Evolutionary conservation across 2,797 vertebrate genomes (phyloP).

Genomic region (Galago senegalensis): DNA sequence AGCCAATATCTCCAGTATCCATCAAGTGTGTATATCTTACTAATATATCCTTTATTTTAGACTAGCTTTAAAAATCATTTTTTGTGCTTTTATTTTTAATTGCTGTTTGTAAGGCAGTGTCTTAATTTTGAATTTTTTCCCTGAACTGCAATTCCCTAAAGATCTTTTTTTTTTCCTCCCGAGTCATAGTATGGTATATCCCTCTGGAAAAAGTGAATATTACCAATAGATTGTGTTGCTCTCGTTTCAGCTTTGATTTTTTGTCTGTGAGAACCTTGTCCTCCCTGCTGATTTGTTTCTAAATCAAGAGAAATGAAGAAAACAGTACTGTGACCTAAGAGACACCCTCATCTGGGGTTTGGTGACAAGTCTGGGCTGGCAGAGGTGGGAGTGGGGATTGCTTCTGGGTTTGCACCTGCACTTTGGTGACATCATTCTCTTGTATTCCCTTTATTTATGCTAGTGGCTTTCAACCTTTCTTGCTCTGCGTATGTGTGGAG

Average conservation of each 20-base stretch:
- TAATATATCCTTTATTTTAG: conserved; percentile 14
- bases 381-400: neutral
- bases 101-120: neutral
- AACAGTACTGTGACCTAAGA: conserved; percentile 67
- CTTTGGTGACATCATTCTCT: conserved; percentile 79
- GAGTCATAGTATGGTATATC: neutral
- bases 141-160: neutral
- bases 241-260: conserved; percentile 81
- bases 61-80: neutral
- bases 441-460: conserved; percentile 49
- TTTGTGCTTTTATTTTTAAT: neutral
- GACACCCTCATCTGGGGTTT: conserved; percentile 3
- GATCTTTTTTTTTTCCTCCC: neutral
- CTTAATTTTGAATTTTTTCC: neutral
- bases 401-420: conserved; percentile 86
- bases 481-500: neutral
- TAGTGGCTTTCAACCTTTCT: conserved; percentile 32
- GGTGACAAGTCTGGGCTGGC: conserved; percentile 43
- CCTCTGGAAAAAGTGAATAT: neutral
- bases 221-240: conserved; percentile 46
- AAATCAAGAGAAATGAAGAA: conserved; percentile 81
- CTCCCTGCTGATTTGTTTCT: conserved; percentile 81
- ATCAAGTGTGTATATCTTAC: neutral
- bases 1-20: neutral
- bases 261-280: neutral